Evolutionary conservation across 64 coral and sea anemone genomes (phyloP).

Genomic region (Montipora cactus): DNA sequence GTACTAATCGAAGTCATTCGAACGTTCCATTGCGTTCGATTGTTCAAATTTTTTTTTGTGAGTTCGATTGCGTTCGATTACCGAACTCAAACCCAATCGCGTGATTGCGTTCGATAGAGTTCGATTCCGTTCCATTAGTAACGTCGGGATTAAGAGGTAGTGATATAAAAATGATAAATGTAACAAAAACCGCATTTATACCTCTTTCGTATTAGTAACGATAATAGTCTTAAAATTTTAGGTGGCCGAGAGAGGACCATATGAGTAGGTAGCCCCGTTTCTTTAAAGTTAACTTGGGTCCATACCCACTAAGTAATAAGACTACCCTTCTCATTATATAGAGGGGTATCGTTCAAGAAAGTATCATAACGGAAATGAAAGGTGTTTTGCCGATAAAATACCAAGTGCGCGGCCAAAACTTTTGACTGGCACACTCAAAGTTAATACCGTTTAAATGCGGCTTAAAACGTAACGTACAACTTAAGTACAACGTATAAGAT

Average conservation of each 20-base stretch:
- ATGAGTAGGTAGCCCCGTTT: slow-evolving; percentile 1
- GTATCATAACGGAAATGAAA: background rate
- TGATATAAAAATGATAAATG: background rate
- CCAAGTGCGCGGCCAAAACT: background rate
- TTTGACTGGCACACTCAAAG: background rate
- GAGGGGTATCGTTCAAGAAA: background rate
- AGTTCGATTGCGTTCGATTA: background rate
- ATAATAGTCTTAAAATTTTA: background rate
- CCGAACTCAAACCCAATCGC: background rate
- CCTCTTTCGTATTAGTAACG: background rate
- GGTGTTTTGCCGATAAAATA: slow-evolving; percentile 3
- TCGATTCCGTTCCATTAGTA: background rate
- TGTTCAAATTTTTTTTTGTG: background rate
- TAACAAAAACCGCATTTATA: slow-evolving; percentile 26
- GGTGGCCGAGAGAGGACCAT: background rate
- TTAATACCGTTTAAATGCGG: background rate
- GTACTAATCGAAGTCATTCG: background rate
- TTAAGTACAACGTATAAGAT: background rate
- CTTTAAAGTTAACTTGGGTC: background rate
- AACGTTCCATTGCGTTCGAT: background rate
- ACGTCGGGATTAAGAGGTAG: background rate
- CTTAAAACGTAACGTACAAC: slow-evolving; percentile 15
- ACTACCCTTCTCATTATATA: slow-evolving; percentile 3
- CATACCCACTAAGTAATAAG: background rate
- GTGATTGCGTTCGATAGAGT: background rate